phyloP scores from a whole-genome alignment of 2,113 vertebrate genomes.

The Cisticola juncidis region DNA sequence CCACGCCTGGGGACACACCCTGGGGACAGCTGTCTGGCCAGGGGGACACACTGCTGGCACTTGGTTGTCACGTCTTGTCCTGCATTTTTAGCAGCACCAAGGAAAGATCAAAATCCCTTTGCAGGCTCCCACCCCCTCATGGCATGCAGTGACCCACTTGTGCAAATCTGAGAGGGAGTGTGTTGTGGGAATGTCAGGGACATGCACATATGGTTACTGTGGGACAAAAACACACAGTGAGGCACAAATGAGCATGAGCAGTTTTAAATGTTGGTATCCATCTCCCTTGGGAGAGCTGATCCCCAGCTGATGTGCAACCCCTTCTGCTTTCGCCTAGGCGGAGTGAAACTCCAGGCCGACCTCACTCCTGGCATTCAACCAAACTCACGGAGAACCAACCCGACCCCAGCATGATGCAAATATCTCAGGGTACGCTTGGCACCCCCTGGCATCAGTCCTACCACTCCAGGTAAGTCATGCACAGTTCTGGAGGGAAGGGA shows the following conservation, averaged over 20 bases:
- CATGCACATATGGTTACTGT: fast-evolving
- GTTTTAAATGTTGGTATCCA: background rate
- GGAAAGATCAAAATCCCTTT: background rate
- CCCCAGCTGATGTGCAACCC: background rate
- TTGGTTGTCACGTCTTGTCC: background rate
- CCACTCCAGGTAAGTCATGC: conserved; percentile 84
- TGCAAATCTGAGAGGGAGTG: background rate
- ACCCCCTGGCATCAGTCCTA: conserved; percentile 87
- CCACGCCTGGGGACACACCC: background rate
- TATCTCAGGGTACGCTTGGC: conserved; percentile 85
- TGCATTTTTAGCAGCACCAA: background rate
- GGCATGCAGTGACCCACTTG: background rate
- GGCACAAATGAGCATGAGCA: background rate
- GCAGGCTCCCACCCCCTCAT: background rate
- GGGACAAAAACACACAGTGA: background rate
- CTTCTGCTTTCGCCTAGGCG: conserved; percentile 72
- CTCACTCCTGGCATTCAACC: conserved; percentile 93
- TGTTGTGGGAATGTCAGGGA: background rate
- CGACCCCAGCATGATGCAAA: conserved; percentile 88
- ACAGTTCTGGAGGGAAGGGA: background rate
- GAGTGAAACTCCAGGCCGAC: conserved; percentile 80
- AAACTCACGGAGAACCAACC: conserved; percentile 79
- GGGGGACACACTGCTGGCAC: background rate
- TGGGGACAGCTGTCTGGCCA: background rate
- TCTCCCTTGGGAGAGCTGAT: background rate